Conservation (phyloP, 2,113 vertebrate species). For the Pseudopodoces humilis region DNA sequence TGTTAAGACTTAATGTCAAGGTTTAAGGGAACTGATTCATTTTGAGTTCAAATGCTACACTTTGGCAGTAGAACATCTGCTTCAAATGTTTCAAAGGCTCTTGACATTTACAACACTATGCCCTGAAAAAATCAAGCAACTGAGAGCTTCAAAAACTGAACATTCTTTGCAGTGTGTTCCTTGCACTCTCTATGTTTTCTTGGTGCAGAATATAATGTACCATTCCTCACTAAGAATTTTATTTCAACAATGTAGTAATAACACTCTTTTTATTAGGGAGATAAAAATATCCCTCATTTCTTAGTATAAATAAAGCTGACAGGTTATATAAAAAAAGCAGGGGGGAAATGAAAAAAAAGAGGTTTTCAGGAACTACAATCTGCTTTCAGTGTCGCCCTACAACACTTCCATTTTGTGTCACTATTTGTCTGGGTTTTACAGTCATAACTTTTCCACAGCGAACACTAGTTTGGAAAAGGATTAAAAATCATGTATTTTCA, state of each 20-base stretch:
- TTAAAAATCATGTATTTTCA: neutral
- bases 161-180: neutral
- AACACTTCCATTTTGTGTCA: neutral
- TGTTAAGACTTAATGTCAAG: constrained; percentile 61
- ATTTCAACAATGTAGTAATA: constrained; percentile 1
- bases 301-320: constrained; percentile 17
- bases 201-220: neutral
- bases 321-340: neutral
- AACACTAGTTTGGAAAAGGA: neutral
- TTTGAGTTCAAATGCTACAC: constrained; percentile 59
- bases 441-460: neutral
- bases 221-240: neutral
- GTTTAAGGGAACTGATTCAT: constrained; percentile 65
- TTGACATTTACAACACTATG: constrained; percentile 48
- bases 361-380: neutral
- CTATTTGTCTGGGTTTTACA: neutral
- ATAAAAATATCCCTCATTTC: constrained; percentile 37
- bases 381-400: neutral
- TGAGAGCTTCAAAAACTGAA: constrained; percentile 7
- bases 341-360: neutral
- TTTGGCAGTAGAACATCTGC: constrained; percentile 55
- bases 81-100: constrained; percentile 60
- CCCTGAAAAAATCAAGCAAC: neutral
- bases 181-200: neutral
- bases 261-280: constrained; percentile 10